Evolutionary conservation across 2,888 invertebrate species (phyloP).

Genomic region (Alviniconcha strummeri): DNA sequence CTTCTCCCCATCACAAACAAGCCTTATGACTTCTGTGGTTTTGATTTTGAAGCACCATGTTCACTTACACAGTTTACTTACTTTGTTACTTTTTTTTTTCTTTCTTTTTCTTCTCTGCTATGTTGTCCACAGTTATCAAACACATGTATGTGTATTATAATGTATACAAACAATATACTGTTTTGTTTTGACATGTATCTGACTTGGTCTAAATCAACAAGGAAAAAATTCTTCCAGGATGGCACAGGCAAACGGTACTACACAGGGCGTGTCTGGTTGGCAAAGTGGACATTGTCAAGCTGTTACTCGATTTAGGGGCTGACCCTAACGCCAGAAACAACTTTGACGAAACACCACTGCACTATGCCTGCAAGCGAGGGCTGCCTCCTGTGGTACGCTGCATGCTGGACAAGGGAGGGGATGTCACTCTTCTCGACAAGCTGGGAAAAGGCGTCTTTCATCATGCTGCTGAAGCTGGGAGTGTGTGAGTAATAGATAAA

Average conservation of each 20-base stretch:
- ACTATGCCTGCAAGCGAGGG: slow-evolving; percentile 69
- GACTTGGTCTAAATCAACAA: too few relatives aligned
- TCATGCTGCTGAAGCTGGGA: slow-evolving; percentile 68
- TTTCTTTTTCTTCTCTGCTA: too few relatives aligned
- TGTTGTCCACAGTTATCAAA: too few relatives aligned
- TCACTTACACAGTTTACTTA: too few relatives aligned
- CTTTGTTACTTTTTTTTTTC: too few relatives aligned
- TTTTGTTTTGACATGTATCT: too few relatives aligned
- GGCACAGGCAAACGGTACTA: slow-evolving; percentile 67
- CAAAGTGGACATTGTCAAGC: slow-evolving; percentile 53
- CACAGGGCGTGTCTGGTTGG: slow-evolving; percentile 68
- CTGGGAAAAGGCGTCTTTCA: slow-evolving; percentile 61
- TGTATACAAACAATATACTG: too few relatives aligned
- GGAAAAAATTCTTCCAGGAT: slow-evolving; percentile 53
- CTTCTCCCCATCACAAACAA: too few relatives aligned
- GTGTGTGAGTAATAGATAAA: slow-evolving; percentile 61
- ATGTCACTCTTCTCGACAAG: slow-evolving; percentile 58
- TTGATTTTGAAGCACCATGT: too few relatives aligned
- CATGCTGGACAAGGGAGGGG: slow-evolving; percentile 61
- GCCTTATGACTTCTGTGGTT: too few relatives aligned
- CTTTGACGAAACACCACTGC: slow-evolving; percentile 67
- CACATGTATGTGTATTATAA: too few relatives aligned
- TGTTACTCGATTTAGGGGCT: slow-evolving; percentile 62
- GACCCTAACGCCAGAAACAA: slow-evolving; percentile 66
- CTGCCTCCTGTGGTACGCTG: slow-evolving; percentile 59